Evolutionary conservation across 2,888 invertebrate species (phyloP), one percentile per base, ranked within the genome.

Genomic region (Aphidius colemani): DNA sequence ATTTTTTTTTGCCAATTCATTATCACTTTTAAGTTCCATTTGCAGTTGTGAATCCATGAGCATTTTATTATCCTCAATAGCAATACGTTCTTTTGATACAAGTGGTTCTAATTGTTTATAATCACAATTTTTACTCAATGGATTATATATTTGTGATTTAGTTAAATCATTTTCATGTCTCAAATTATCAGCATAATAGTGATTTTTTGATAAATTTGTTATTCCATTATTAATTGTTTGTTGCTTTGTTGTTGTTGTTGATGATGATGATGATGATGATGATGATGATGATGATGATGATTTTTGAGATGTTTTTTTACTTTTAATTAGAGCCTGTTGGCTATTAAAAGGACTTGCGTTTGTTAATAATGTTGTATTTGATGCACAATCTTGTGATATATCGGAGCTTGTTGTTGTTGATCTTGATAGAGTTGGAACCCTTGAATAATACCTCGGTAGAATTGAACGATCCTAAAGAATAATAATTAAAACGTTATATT

Each of bases 261-360:
- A 2, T 3, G 30, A 2, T 30, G 30, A 30, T 30, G 13, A 18
- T 18, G 13, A 18, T 13, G 13, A 13, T 13, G 13, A 13, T 18
- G 13, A 18, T 18, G 13, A 13, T 13, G 13, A 13, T 18, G 13
- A 18, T 18, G 13, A 30, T 30, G 30, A 30, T 30, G 30, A 30
- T 30, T 30, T 30, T 30, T 30, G 30, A 0, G 30, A 30, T 30
- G 30, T 30, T 7, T 68, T 71, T 13, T 71, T 75, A 55, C 76
- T 74, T 6, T 68, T 62, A 51, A 77, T 70, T 6, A 82, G 68
- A 2, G 79, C 72, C 8, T 76, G 75, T 39, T 82, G 81, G 64
- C 82, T 82, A 75, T 79, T 81, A 76, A 82, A 82, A 7, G 81
- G 79, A 49, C 81, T 82, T 30, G 74, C 74, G 68, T 76, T 81